Evolutionary conservation across 2,888 invertebrate species (phyloP).

Genomic region (Chesias legatella): DNA sequence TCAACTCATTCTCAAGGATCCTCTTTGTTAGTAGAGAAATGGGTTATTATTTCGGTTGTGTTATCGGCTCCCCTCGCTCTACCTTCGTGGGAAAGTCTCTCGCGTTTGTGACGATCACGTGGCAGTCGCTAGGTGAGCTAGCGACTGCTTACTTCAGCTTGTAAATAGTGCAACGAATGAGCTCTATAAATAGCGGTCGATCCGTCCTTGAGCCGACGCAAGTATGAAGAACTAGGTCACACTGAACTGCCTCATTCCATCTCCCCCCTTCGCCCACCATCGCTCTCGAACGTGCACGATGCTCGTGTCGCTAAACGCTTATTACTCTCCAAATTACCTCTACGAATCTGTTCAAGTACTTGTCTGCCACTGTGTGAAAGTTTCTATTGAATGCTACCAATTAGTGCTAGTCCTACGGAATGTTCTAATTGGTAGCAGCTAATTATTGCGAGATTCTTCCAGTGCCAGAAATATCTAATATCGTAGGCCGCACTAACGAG

Average conservation of each 20-base stretch:
- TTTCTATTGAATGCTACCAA: too few relatives aligned
- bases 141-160: conserved; percentile 62
- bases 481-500: conserved; percentile 25
- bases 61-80: conserved; percentile 43
- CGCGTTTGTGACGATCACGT: conserved; percentile 45
- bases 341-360: conserved; percentile 21
- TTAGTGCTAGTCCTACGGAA: conserved; percentile 2
- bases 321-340: conserved; percentile 41
- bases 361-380: conserved; percentile 5
- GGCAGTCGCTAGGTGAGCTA: conserved; percentile 58
- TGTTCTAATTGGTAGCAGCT: neutral
- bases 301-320: conserved; percentile 36
- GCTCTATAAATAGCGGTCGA: conserved; percentile 77
- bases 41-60: conserved; percentile 48
- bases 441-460: neutral
- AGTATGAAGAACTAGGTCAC: conserved; percentile 74
- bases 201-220: conserved; percentile 75
- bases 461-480: neutral
- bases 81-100: conserved; percentile 59
- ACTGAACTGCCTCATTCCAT: conserved; percentile 57
- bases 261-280: conserved; percentile 42
- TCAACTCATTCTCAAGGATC: conserved; percentile 35
- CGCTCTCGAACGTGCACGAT: conserved; percentile 35
- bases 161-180: conserved; percentile 70
- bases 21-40: conserved; percentile 45